phyloP scores from a whole-genome alignment of 2,113 vertebrate species.

The Apistogramma diplotaenia region DNA sequence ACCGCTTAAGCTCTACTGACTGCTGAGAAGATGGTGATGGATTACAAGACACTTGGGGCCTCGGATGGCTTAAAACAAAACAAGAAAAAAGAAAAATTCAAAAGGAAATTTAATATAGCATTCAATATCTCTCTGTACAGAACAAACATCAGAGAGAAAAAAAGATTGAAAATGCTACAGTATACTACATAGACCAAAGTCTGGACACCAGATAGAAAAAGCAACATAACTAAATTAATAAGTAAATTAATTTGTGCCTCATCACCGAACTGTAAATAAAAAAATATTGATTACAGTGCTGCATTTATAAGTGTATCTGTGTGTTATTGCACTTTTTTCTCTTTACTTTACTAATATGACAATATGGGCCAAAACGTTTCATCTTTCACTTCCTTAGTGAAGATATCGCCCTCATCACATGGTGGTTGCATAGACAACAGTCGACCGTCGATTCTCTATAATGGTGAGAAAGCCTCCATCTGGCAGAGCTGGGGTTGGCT shows the following conservation, averaged over 20 bases:
- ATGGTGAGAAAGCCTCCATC: not conserved
- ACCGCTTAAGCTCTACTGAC: not conserved
- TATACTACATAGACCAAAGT: not conserved
- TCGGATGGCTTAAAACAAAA: not conserved
- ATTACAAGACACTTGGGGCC: not conserved
- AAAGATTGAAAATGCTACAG: not conserved
- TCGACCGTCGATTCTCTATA: too few relatives aligned
- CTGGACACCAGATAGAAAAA: too few relatives aligned
- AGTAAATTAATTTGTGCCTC: not conserved
- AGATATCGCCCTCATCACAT: not conserved
- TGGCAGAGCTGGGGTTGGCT: not conserved
- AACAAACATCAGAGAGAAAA: not conserved
- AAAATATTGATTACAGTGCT: not conserved
- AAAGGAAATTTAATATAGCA: not conserved
- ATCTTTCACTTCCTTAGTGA: not conserved
- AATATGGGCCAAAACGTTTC: not conserved
- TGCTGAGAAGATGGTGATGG: fast-evolving
- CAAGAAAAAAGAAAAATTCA: fast-evolving
- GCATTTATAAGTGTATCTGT: not conserved
- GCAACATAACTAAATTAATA: not conserved
- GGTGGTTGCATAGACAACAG: not conserved
- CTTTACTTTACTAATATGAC: not conserved
- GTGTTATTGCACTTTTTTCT: not conserved
- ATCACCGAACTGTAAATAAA: not conserved
- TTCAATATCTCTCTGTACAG: not conserved